Percentiles rank a stretch among this genome's conserved stretches.
Evolutionary conservation across 2,888 invertebrate species (phyloP).

Genomic region (Pheosia gnoma): DNA sequence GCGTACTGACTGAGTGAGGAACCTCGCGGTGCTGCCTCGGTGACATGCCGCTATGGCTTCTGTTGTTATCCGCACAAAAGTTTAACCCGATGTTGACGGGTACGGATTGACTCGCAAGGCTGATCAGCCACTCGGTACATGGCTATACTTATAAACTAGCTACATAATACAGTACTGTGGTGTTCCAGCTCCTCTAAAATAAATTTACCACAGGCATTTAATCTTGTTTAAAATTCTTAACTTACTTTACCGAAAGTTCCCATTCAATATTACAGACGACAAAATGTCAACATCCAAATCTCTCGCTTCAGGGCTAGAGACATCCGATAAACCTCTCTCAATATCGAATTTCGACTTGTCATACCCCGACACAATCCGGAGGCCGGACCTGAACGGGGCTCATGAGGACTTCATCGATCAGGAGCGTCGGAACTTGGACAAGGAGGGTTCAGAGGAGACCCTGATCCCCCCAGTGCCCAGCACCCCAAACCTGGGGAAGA

Average conservation of each 20-base stretch:
- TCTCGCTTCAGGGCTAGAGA: conserved; percentile 62
- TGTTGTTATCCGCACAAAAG: no score
- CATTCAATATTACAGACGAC: conserved; percentile 45
- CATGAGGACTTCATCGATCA: conserved; percentile 60
- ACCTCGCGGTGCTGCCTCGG: no score
- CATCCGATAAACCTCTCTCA: conserved; percentile 46
- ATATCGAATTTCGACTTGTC: conserved; percentile 66
- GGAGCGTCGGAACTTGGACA: conserved; percentile 55
- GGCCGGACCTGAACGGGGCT: conserved; percentile 61
- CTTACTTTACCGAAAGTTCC: no score
- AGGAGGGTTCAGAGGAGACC: conserved; percentile 50
- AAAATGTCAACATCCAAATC: conserved; percentile 58
- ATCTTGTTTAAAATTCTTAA: no score
- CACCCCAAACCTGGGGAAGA: conserved; percentile 41
- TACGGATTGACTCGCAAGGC: no score
- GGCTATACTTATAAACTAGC: no score
- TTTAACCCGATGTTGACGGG: no score
- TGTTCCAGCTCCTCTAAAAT: no score
- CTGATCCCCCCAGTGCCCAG: conserved; percentile 32
- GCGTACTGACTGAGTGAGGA: no score
- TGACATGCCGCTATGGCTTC: no score
- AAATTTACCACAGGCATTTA: no score
- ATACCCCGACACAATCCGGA: conserved; percentile 41
- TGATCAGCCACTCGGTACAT: no score
- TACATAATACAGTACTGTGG: conserved; percentile 36